A percentile compares a stretch with the other conserved stretches of the same genome.
phyloP scores from a whole-genome alignment of 2,888 invertebrate species.

The Zygothrica quintamaculata region DNA sequence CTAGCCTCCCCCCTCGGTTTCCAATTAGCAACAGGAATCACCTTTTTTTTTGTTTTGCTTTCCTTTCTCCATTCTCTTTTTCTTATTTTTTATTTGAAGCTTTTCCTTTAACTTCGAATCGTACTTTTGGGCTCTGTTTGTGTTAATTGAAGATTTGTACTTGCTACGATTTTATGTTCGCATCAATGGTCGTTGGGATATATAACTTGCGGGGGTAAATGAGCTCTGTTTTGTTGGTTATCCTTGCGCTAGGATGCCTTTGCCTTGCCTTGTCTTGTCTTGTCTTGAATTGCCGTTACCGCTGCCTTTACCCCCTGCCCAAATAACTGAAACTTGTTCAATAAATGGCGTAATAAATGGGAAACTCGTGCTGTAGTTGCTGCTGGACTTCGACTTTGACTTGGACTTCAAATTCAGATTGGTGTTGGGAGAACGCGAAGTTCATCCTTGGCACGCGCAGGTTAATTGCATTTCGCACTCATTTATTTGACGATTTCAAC shows the following conservation, averaged over 20 bases:
- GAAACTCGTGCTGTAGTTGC: constrained; percentile 6
- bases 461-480: constrained; percentile 75
- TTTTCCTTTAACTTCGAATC: constrained; percentile 4
- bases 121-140: constrained; percentile 36
- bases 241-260: not conserved
- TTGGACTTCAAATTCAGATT: constrained; percentile 29
- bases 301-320: no score
- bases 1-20: constrained; percentile 62
- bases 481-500: constrained; percentile 66
- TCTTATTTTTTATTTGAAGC: constrained; percentile 19
- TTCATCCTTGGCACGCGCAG: constrained; percentile 68
- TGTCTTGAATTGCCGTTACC: no score
- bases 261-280: no score
- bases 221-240: constrained; percentile 13
- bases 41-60: no score
- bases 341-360: constrained; percentile 21
- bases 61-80: no score
- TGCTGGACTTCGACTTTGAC: not conserved
- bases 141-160: constrained; percentile 77
- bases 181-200: constrained; percentile 48
- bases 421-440: constrained; percentile 9
- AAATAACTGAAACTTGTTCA: constrained; percentile 46
- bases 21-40: constrained; percentile 79
- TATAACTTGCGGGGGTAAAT: constrained; percentile 28
- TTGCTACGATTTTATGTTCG: constrained; percentile 68